phyloP scores from a whole-genome alignment of 2,888 invertebrate genomes.

The Hemicrepidius hirtus region DNA sequence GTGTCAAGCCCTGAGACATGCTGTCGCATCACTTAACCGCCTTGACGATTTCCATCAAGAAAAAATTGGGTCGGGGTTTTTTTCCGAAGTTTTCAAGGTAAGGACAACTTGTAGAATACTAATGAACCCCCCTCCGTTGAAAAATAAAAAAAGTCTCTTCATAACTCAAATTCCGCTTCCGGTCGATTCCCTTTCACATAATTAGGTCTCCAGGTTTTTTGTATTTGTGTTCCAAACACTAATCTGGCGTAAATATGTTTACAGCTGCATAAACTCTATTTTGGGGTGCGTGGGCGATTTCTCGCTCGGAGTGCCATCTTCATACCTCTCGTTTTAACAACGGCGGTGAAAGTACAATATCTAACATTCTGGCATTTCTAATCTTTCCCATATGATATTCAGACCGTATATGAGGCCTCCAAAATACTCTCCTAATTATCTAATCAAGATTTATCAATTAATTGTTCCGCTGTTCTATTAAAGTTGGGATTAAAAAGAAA shows the following conservation, averaged over 20 bases:
- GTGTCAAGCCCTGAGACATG: conserved; percentile 92
- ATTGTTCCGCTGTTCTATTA: background rate
- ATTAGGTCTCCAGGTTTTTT: conserved; percentile 26
- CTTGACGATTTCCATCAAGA: conserved; percentile 95
- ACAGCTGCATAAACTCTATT: conserved; percentile 42
- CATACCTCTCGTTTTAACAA: conserved; percentile 17
- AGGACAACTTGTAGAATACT: conserved; percentile 63
- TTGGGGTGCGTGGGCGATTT: conserved; percentile 44
- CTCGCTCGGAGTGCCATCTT: conserved; percentile 35
- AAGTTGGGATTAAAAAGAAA: too few relatives aligned
- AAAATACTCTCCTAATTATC: conserved; percentile 12
- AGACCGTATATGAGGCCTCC: conserved; percentile 39
- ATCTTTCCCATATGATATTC: conserved; percentile 42
- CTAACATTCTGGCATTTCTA: conserved; percentile 37
- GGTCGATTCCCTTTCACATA: background rate
- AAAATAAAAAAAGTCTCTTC: background rate
- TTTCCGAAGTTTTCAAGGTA: conserved; percentile 98
- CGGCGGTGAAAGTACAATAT: conserved; percentile 42
- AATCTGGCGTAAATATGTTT: conserved; percentile 34
- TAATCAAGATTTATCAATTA: conserved; percentile 14
- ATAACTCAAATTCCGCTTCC: background rate
- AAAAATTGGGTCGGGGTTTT: conserved; percentile 96
- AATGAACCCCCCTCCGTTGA: background rate
- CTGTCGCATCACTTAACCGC: conserved; percentile 92
- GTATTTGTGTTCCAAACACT: conserved; percentile 1